Percentiles rank a stretch among this genome's conserved stretches.
Conservation (phyloP, 1,140 invertebrate species). For the Holcopasites calliopsidis region DNA sequence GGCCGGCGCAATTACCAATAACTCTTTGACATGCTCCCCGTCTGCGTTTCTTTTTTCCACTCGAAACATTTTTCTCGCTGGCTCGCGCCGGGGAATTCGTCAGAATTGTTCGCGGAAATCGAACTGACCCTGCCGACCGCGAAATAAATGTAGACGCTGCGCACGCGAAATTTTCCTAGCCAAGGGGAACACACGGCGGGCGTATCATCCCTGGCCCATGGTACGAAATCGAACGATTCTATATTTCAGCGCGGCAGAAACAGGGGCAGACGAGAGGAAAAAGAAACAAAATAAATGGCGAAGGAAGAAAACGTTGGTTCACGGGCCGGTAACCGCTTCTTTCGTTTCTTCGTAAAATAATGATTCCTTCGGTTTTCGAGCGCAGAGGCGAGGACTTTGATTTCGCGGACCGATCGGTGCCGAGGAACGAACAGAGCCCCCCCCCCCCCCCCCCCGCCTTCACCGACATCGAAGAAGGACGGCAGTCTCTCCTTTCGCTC, state of each 20-base stretch:
- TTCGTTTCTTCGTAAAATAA: conserved; percentile 36
- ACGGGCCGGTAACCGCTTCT: not conserved
- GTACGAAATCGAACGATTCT: not conserved
- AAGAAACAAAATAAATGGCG: not conserved
- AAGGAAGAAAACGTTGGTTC: conserved; percentile 14
- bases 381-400: conserved; percentile 1
- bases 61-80: conserved; percentile 56
- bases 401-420: conserved; percentile 40
- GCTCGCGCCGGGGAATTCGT: conserved; percentile 10
- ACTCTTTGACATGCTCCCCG: conserved; percentile 72
- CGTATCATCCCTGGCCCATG: too few relatives aligned
- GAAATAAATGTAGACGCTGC: conserved; percentile 12
- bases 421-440: not conserved
- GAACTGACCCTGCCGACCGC: conserved; percentile 1
- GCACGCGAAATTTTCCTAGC: not conserved
- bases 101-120: conserved; percentile 41
- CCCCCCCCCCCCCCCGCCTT: too few relatives aligned
- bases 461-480: conserved; percentile 23
- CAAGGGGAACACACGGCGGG: not conserved
- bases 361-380: conserved; percentile 32
- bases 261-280: not conserved
- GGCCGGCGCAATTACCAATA: conserved; percentile 76
- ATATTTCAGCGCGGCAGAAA: not conserved
- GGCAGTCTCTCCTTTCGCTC: conserved; percentile 52
- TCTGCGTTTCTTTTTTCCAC: conserved; percentile 65